Evolutionary conservation across 2,888 invertebrate species (phyloP).

Genomic region (Thera britannica): DNA sequence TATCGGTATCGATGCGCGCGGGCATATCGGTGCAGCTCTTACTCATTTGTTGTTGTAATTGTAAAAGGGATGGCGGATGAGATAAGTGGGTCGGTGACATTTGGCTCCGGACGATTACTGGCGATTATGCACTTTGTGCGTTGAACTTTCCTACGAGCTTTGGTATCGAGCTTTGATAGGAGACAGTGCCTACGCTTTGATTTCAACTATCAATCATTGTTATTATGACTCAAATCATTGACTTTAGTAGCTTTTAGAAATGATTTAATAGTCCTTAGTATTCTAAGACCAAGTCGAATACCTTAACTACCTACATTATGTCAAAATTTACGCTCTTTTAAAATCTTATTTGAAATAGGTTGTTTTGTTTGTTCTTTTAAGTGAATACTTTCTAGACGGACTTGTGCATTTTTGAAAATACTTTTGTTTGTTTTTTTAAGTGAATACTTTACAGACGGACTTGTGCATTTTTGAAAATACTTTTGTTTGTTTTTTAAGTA

Average conservation of each 20-base stretch:
- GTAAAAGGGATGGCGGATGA: conserved; percentile 85
- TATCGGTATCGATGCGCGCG: conserved; percentile 72
- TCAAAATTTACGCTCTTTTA: too few species aligned
- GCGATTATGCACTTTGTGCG: conserved; percentile 84
- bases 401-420: too few species aligned
- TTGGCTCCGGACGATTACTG: conserved; percentile 80
- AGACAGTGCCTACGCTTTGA: conserved; percentile 43
- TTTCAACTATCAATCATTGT: conserved; percentile 42
- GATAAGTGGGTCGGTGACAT: conserved; percentile 84
- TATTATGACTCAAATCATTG: conserved; percentile 27
- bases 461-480: too few species aligned
- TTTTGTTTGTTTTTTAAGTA: too few species aligned
- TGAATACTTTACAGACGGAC: too few species aligned
- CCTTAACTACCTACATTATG: too few species aligned
- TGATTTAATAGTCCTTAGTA: conserved; percentile 10
- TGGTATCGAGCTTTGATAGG: conserved; percentile 70
- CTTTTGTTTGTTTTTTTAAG: too few species aligned
- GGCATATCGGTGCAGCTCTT: conserved; percentile 80
- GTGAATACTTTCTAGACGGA: too few species aligned
- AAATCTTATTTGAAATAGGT: too few species aligned
- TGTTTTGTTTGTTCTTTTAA: too few species aligned
- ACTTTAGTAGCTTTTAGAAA: conserved; percentile 27
- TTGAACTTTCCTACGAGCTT: conserved; percentile 80
- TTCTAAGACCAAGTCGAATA: neutral
- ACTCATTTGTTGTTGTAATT: conserved; percentile 85